phyloP scores from a whole-genome alignment of 1,140 invertebrate species.

The Aphidius gifuensis region DNA sequence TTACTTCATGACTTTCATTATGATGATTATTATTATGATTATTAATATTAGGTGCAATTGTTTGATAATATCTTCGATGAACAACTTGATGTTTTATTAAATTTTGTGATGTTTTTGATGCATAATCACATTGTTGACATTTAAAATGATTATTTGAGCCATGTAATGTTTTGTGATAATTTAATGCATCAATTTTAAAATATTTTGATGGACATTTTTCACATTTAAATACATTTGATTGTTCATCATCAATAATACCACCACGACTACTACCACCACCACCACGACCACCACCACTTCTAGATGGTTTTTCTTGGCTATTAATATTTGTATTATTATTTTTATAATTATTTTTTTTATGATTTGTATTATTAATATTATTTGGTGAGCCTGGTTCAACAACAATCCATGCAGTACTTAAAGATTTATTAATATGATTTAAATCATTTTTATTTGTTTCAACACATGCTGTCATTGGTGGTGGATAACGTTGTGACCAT shows the following conservation, averaged over 20 bases:
- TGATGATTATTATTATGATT: too few relatives aligned
- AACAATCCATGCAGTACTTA: slow-evolving; percentile 46
- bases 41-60: slow-evolving; percentile 12
- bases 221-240: slow-evolving; percentile 55
- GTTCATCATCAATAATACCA: not conserved
- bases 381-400: slow-evolving; percentile 32
- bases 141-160: slow-evolving; percentile 67
- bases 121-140: slow-evolving; percentile 82
- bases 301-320: too few relatives aligned
- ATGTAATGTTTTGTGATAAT: slow-evolving; percentile 71
- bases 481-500: slow-evolving; percentile 61
- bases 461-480: slow-evolving; percentile 61
- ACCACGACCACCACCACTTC: not conserved
- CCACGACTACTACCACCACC: too few relatives aligned
- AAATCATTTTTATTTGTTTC: slow-evolving; percentile 33
- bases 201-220: slow-evolving; percentile 69
- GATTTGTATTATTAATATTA: slow-evolving; percentile 18
- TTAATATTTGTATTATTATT: too few relatives aligned
- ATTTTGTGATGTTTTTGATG: slow-evolving; percentile 73
- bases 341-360: not conserved
- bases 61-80: slow-evolving; percentile 52
- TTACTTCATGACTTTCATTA: too few relatives aligned
- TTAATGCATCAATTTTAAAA: slow-evolving; percentile 66
- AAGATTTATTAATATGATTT: slow-evolving; percentile 4
- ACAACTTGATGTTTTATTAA: slow-evolving; percentile 72